Evolutionary conservation across 1,140 invertebrate genomes (phyloP), one percentile per base, ranked within the genome.

Genomic region (Aphelenchoides fujianensis): DNA sequence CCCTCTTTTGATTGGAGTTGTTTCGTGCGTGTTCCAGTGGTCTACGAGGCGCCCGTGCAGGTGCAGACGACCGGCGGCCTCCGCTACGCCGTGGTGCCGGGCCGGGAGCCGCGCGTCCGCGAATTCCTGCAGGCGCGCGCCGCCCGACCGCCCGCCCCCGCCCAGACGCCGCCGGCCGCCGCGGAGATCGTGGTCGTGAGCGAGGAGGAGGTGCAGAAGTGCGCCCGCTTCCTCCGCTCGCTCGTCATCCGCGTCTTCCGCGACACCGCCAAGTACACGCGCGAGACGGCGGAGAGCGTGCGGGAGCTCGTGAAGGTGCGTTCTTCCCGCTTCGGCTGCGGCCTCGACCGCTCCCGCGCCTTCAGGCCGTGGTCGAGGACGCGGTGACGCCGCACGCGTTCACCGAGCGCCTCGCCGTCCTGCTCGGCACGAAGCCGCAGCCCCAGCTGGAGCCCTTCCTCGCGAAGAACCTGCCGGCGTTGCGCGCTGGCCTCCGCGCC

Each of bases 361-460:
- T 59, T 59, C 19, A 59, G 55, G 7, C 5, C 5, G 5, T 59
- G 5, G 34, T 59, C 55, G 34, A 19, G 28, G 55, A 5, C 19
- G 19, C 5, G 34, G 34, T 59, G 5, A 32, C 7, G 23, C 55
- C 55, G 5, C 5, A 59, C 12, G 55, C 28, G 55, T 59, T 59
- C 19, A 59, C 55, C 7, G 5, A 7, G 34, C 55, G 23, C 34
- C 19, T 59, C 5, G 5, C 28, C 28, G 5, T 30, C 5, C 5
- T 59, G 12, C 55, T 59, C 19, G 19, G 34, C 5, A 30, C 55
- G 5, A 59, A 59, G 34, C 12, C 55, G 12, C 55, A 59, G 23
- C 55, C 55, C 28, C 55, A 59, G 34, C 55, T 59, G 5, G 27
- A 30, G 55, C 55, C 55, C 19, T 59, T 59, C 34, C 5, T 59